Conservation (phyloP, 2,888 invertebrate species). For the Drosophila rellima region DNA sequence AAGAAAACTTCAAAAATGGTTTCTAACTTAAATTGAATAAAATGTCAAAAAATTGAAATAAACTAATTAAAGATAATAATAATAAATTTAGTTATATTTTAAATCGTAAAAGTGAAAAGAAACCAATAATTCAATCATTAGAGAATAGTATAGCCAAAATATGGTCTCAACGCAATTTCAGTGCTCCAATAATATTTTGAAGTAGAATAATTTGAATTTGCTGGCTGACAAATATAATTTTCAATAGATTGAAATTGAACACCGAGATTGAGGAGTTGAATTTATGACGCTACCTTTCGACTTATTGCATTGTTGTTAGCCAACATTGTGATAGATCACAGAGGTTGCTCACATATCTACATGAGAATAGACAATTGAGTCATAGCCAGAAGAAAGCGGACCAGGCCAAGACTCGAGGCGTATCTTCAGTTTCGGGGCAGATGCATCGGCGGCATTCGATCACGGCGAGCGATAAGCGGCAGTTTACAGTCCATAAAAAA, state of each 20-base stretch:
- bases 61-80: background rate
- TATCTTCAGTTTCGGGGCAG: conserved; percentile 41
- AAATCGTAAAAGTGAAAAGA: background rate
- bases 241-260: conserved; percentile 32
- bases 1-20: too few relatives aligned
- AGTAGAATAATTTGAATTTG: background rate
- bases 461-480: conserved; percentile 50
- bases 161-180: too few relatives aligned
- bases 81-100: background rate
- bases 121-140: too few relatives aligned
- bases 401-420: background rate
- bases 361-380: conserved; percentile 52
- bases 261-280: conserved; percentile 20
- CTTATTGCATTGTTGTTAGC: conserved; percentile 16
- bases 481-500: conserved; percentile 23
- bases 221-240: background rate
- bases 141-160: too few relatives aligned
- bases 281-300: conserved; percentile 11
- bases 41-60: background rate
- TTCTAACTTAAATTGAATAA: background rate
- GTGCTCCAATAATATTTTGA: too few relatives aligned
- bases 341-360: conserved; percentile 1
- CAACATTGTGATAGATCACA: conserved; percentile 38
- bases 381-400: conserved; percentile 21
- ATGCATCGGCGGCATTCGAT: conserved; percentile 59